phyloP scores from a whole-genome alignment of 2,888 invertebrate genomes.

The Gortyna flavago region DNA sequence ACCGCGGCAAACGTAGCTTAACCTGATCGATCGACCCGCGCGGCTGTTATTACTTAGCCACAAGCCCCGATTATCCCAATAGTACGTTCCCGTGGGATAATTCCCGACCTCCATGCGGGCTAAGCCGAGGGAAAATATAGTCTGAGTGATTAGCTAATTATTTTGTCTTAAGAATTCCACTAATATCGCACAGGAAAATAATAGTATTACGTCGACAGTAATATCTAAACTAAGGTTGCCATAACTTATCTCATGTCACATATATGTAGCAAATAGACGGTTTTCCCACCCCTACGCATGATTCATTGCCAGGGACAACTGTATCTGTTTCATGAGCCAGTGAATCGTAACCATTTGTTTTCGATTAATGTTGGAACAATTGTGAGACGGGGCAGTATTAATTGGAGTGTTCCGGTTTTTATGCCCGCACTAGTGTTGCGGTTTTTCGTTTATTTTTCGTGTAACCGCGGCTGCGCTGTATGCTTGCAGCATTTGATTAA shows the following conservation, averaged over 20 bases:
- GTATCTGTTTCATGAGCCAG: conserved; percentile 70
- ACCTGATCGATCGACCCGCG: too few species aligned
- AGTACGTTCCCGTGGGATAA: background rate
- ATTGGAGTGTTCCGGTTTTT: conserved; percentile 82
- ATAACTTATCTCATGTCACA: conserved; percentile 59
- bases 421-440: conserved; percentile 59
- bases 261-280: conserved; percentile 55
- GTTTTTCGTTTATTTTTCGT: conserved; percentile 55
- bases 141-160: conserved; percentile 20
- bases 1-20: too few species aligned
- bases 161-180: conserved; percentile 38
- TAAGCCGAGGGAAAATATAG: background rate
- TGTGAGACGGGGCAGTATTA: conserved; percentile 74
- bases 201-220: conserved; percentile 34
- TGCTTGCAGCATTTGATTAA: conserved; percentile 53
- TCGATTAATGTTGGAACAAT: conserved; percentile 74
- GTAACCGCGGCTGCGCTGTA: conserved; percentile 39
- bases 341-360: conserved; percentile 71
- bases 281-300: conserved; percentile 65
- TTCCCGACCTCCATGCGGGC: too few species aligned
- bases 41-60: too few species aligned
- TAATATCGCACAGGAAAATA: conserved; percentile 32
- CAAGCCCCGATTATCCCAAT: background rate
- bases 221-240: conserved; percentile 59
- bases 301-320: conserved; percentile 65